A percentile compares a stretch with the other conserved stretches of the same genome.
These are phyloP conservation scores for Harpagoxenus sublaevis DNA, from an alignment of 2,888 invertebrate species.

Conservation along the genomic window DNA sequence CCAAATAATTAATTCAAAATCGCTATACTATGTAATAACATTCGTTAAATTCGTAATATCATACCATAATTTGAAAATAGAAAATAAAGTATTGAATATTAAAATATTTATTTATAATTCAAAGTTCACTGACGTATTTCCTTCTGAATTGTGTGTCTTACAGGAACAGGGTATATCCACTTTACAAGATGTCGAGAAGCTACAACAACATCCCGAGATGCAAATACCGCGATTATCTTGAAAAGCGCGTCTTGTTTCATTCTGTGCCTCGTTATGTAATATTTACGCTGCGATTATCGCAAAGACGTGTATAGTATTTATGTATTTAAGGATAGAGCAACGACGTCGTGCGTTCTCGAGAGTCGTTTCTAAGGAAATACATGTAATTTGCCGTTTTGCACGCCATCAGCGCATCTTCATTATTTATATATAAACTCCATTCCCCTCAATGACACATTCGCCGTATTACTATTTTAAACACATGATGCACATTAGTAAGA, in stretches of 20 bases:
- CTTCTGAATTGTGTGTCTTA: conserved; percentile 43
- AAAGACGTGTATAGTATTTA: conserved; percentile 69
- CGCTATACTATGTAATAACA: not conserved
- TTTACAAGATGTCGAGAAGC: conserved; percentile 89
- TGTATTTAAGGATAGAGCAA: conserved; percentile 64
- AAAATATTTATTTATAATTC: not conserved
- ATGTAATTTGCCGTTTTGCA: conserved; percentile 57
- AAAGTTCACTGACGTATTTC: not conserved
- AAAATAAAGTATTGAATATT: not conserved
- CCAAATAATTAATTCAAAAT: not conserved
- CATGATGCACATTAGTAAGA: conserved; percentile 42
- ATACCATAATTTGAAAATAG: not conserved
- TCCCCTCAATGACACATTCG: conserved; percentile 19
- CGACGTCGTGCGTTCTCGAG: conserved; percentile 59
- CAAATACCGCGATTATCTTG: conserved; percentile 69
- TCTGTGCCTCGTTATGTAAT: conserved; percentile 46
- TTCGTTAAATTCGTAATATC: not conserved
- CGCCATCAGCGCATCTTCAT: conserved; percentile 5
- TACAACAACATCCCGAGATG: conserved; percentile 82
- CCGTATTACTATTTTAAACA: conserved; percentile 54
- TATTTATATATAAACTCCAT: conserved; percentile 38
- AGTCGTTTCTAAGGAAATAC: conserved; percentile 66
- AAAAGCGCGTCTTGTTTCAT: conserved; percentile 27
- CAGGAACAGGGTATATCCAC: conserved; percentile 91
- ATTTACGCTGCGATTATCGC: conserved; percentile 49